Conservation (phyloP, 2,797 vertebrate genomes). For the Dromococcyx pavoninus region DNA sequence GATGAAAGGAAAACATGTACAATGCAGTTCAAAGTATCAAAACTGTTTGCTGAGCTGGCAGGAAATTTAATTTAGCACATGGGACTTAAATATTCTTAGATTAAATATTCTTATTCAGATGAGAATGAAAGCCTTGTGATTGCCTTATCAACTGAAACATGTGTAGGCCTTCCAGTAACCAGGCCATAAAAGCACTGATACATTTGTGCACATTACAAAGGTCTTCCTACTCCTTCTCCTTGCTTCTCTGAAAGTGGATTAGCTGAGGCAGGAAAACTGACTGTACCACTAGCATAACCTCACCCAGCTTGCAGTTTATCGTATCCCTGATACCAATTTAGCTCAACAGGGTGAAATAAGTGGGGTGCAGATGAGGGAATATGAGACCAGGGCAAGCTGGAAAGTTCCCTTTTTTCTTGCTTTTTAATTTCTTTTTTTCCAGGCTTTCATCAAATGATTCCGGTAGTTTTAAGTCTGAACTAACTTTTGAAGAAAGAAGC, state of each 20-base stretch:
- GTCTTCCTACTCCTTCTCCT: constrained; percentile 29
- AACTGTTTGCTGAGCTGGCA: constrained; percentile 56
- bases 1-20: constrained; percentile 52
- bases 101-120: constrained; percentile 49
- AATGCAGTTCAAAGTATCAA: constrained; percentile 63
- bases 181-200: constrained; percentile 32
- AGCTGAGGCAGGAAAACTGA: background rate
- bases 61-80: constrained; percentile 59
- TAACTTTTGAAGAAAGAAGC: background rate
- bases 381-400: background rate
- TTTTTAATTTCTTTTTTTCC: background rate
- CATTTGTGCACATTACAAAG: background rate
- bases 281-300: background rate
- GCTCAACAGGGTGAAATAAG: background rate
- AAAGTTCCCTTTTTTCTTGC: background rate
- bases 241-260: background rate
- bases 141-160: constrained; percentile 48
- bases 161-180: constrained; percentile 24
- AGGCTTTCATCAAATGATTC: background rate
- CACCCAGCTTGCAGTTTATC: background rate
- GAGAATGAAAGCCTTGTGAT: constrained; percentile 31
- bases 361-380: background rate
- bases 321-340: background rate
- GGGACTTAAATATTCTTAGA: constrained; percentile 32
- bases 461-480: background rate